Evolutionary conservation across 1,140 invertebrate genomes (phyloP), one percentile per base, ranked within the genome.

Genomic region (Venturia canescens): DNA sequence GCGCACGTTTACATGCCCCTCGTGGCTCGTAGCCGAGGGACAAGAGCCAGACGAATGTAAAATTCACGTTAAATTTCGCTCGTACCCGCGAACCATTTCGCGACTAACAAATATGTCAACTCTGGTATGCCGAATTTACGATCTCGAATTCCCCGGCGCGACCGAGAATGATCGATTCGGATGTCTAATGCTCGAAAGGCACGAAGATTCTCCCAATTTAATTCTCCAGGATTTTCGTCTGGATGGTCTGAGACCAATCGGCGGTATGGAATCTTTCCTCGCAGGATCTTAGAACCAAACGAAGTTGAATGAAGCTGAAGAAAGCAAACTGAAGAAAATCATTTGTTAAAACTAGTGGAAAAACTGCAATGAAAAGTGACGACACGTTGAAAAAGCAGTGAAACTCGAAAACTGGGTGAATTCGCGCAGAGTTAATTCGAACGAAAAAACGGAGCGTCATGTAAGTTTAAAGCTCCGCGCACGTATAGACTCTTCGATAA

Each of bases 1-100:
- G 86, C 84, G 83, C 84, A 83, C 84, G 85, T 88, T 88, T 88
- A 88, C 86, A 86, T 83, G 76, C 82, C 79, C 82, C 79, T 83
- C 83, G 66, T 0, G 27, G 66, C 18, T 69, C 66, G 66, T 18
- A 23, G 23, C 5, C 13, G 23, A 63, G 66, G 21, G 9, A 26
- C 57, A 15, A 50, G 9, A 26, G 29, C 4, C 5, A 66, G 66
- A 23, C 44, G 18, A 44, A 44, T 44, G 29, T 69, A 69, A 38
- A 77, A 27, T 21, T 76, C 80, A 84, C 86, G 85, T 87, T 88
- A 88, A 85, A 83, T 50, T 38, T 78, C 74, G 70, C 72, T 77
- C 44, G 38, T 74, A n/a, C 63, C 15, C 15, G 21, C 44, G 27
- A 38, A 53, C 26, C 74, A 75, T 80, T 80, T 80, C 23, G 3